Evolutionary conservation across 2,888 invertebrate species (phyloP).

Genomic region (Drosophila antonietae): DNA sequence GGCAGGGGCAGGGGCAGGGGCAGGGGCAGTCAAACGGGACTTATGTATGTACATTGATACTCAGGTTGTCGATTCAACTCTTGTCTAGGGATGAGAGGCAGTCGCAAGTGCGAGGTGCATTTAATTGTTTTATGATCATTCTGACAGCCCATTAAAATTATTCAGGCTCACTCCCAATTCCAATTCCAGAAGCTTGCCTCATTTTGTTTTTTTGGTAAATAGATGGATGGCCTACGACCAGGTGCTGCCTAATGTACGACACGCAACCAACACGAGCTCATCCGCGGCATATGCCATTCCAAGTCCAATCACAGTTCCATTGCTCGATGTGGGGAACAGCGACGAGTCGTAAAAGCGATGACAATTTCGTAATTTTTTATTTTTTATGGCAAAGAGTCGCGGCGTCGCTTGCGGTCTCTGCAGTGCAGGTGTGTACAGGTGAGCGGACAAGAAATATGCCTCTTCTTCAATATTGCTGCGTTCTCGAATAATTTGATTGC

Average conservation of each 20-base stretch:
- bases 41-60: constrained; percentile 2
- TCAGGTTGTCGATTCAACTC: constrained; percentile 15
- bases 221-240: constrained; percentile 20
- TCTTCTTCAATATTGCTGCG: constrained; percentile 39
- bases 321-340: constrained; percentile 48
- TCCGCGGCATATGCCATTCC: constrained; percentile 7
- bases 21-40: constrained; percentile 1
- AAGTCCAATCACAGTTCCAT: constrained; percentile 13
- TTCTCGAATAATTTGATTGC: constrained; percentile 67
- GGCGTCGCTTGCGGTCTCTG: constrained; percentile 60
- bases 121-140: constrained; percentile 81
- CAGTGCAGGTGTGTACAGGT: constrained; percentile 50
- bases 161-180: constrained; percentile 29
- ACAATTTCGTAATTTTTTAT: constrained; percentile 73
- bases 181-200: constrained; percentile 46
- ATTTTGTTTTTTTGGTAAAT: constrained; percentile 20
- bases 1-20: no score
- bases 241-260: constrained; percentile 74
- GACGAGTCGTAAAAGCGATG: constrained; percentile 72
- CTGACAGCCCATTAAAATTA: constrained; percentile 75
- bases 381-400: constrained; percentile 66
- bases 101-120: constrained; percentile 59
- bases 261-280: constrained; percentile 52
- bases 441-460: constrained; percentile 37
- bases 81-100: background rate